phyloP scores from a whole-genome alignment of 2,888 invertebrate species.

The Operophtera brumata region DNA sequence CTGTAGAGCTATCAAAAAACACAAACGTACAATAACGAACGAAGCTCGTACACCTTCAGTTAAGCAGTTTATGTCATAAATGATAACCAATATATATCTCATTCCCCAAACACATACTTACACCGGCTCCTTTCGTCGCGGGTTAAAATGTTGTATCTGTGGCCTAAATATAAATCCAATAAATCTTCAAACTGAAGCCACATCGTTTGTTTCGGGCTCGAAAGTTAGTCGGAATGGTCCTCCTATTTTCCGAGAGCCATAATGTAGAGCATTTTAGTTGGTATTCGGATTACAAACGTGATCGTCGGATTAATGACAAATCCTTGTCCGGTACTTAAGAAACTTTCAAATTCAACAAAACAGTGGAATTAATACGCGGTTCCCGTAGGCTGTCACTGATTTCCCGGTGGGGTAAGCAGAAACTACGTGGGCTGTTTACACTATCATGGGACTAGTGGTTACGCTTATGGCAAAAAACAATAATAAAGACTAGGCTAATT shows the following conservation, averaged over 20 bases:
- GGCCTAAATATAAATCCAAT: slow-evolving; percentile 8
- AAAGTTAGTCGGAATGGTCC: slow-evolving; percentile 15
- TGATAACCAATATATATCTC: too few species aligned
- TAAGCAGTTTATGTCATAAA: too few species aligned
- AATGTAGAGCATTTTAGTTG: slow-evolving; percentile 10
- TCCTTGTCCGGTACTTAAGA: slow-evolving; percentile 9
- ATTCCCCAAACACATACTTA: too few species aligned
- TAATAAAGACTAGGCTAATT: too few species aligned
- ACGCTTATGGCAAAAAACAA: too few species aligned
- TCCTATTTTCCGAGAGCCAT: slow-evolving; percentile 16
- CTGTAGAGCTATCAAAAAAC: too few species aligned
- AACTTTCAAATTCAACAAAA: slow-evolving; percentile 19
- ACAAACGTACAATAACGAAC: too few species aligned
- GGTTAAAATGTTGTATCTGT: not conserved
- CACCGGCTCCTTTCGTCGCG: too few species aligned
- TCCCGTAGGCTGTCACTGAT: not conserved
- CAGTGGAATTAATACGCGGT: not conserved
- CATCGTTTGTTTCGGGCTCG: slow-evolving; percentile 20
- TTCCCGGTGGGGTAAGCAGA: not conserved
- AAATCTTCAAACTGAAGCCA: slow-evolving; percentile 15
- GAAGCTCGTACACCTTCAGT: too few species aligned
- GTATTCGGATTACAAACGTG: slow-evolving; percentile 19
- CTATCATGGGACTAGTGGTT: too few species aligned
- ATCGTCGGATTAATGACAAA: slow-evolving; percentile 21
- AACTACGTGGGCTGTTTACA: too few species aligned